Base-by-base conservation (phyloP, 2,113 vertebrate species). In the Meles meles region DNA sequence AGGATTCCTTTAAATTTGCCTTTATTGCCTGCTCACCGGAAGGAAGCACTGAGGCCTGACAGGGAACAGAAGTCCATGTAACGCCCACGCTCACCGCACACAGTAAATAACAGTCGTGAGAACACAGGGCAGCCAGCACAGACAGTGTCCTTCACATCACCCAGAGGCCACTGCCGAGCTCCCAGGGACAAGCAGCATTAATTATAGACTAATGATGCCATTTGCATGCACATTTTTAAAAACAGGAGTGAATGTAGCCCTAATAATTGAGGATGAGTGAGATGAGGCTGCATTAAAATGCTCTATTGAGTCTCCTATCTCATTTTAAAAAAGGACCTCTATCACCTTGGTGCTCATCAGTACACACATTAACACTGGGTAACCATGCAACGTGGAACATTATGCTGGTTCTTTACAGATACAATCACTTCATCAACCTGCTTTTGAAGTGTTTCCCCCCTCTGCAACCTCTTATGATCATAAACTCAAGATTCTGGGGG, bases 121-220 rank as follows among this genome's bases (percentile, higher is more conserved):
- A 93, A 86, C 49, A n/a, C 59, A 49, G 47, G 79, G 55, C 83
- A 82, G 57, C 37, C 69, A 80, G 20, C 69, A 67, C 86, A 93
- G 81, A 29, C 85, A 81, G 79, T 55, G 55, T 97, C 94, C 86
- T 98, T 98, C 96, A 92, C 61, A 91, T 95, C 94, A 98, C 61
- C 90, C 95, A 97, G 95, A 97, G 93, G 65, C 76, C 93, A 84
- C 71, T 17, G 44, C 21, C 17, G 76, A 96, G 63, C 71, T 97
- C 69, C 72, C 59, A 69, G 94, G 74, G 95, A 98, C 97, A 81
- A 95, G 61, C 93, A 96, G 80, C 93, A 94, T 95, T 79, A 61
- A 97, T 98, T 98, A 98, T 92, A 95, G 95, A 82, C 92, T 98
- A 96, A 96, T 98, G 97, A 96, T 96, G 42, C 88, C 88, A 87